Evolutionary conservation across 2,113 vertebrate genomes (phyloP), one percentile per base, ranked within the genome.

Genomic region (Puffinus mauretanicus): DNA sequence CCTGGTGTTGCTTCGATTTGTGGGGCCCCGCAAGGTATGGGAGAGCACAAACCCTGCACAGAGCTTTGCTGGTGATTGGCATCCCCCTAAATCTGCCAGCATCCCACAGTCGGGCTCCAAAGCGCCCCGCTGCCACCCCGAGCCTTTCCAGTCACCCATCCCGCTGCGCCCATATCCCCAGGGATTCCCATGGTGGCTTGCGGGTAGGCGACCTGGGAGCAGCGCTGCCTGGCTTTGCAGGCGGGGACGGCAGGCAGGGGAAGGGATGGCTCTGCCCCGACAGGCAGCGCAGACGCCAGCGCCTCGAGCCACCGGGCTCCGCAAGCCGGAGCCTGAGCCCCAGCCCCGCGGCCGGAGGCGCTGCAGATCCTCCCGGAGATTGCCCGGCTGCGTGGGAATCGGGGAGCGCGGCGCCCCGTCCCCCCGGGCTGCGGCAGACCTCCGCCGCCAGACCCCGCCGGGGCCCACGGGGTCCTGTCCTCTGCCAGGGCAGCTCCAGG

Each of bases 391-490:
- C 16, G 40, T 96, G 96, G 85, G 93, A 96, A 95, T 16, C 1
- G 3, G 18, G 16, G 42, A 86, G 64, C 0, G 0, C 1, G 0
- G 47, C 2, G 4, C 42, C 38, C 34, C 2, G 6, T 5, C 7
- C 61, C 46, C 66, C 8, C 3, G 1, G 82, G 54, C 66, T 7
- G 38, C 0, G 11, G 44, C 54, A 5, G 3, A 11, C 18, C 7
- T 0, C 40, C 80, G 52, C 51, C 1, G 3, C n/a, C 66, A 6
- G 75, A 26, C 11, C 44, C 42, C 10, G 0, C 15, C 0, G 2
- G 60, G 21, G 20, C 26, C 36, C 54, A 0, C 0, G 3, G 46
- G 3, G 30, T 24, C 46, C 30, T 0, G 0, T 38, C 24, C 34
- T 44, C 0, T 16, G 76, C 62, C 47, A 36, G 64, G 51, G 34